Evolutionary conservation across 2,113 vertebrate species (phyloP), one percentile per base, ranked within the genome.

Genomic region (Brevimyrus niger): DNA sequence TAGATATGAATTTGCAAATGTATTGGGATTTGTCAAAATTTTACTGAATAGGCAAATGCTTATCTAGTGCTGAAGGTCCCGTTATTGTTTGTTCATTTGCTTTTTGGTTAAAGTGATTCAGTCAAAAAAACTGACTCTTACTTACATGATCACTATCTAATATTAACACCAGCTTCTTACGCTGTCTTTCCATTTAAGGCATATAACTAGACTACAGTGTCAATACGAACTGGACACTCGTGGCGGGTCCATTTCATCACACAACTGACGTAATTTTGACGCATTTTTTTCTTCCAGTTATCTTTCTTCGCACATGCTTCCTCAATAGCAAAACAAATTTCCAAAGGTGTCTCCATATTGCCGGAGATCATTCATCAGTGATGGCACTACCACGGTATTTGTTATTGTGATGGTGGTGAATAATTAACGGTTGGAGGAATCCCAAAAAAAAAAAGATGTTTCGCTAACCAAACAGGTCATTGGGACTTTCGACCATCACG

Each of bases 31-130:
- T 80, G 35, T 80, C 73, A 80, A 11, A 69, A 69, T 69, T 69
- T 69, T 69, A 80, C 31, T 80, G 15, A 80, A 38, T 15, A 42
- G 73, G 17, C 35, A 42, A 80, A 80, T 42, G 8, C 35, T 15
- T 80, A 80, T 80, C 73, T 80, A 80, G 35, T 80, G 73, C 73
- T 80, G 73, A 80, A 80, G 73, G 35, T 80, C 73, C 73, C 31
- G 35, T 38, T 80, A 15, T 38, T 76, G 31, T 35, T 38, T 42
- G 35, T 80, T 69, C 9, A 69, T 69, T 69, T 69, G n/a, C 61
- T 31, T 31, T 80, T 80, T 76, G 69, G 35, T 17, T 80, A 38
- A 21, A 17, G 38, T 38, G 10, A 35, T 17, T 80, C 31, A 4
- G 5, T 80, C 35, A 80, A 17, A 4, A 4, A 80, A 80, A 19